Percentiles rank a stretch among this genome's conserved stretches.
Conservation (phyloP, 2,113 vertebrate species). For the Calyptomena viridis region DNA sequence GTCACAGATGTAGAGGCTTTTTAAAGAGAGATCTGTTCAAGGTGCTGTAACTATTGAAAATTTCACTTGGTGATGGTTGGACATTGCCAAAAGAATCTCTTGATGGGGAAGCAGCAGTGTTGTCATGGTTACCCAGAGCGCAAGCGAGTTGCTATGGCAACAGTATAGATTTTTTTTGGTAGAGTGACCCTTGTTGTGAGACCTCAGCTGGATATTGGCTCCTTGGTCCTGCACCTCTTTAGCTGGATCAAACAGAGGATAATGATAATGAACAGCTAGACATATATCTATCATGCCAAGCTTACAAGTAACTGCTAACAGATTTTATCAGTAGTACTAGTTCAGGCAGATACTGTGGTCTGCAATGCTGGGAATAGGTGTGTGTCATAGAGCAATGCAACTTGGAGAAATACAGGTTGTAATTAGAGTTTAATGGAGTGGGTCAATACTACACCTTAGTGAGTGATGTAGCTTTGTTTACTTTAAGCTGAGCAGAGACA, state of each 20-base stretch:
- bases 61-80: neutral
- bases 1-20: neutral
- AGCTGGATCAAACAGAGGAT: neutral
- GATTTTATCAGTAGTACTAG: neutral
- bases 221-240: neutral
- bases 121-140: neutral
- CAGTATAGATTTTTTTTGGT: neutral
- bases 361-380: neutral
- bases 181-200: neutral
- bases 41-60: neutral
- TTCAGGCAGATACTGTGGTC: neutral
- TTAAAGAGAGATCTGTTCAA: neutral
- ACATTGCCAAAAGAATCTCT: neutral
- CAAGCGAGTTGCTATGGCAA: slow-evolving; percentile 28
- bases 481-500: neutral
- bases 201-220: neutral
- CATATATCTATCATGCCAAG: neutral
- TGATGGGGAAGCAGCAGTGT: neutral
- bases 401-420: neutral
- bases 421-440: neutral
- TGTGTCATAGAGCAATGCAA: neutral
- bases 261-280: neutral
- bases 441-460: neutral
- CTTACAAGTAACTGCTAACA: neutral
- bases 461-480: neutral